phyloP scores from a whole-genome alignment of 2,113 vertebrate species.

The Leucopternis melanops region DNA sequence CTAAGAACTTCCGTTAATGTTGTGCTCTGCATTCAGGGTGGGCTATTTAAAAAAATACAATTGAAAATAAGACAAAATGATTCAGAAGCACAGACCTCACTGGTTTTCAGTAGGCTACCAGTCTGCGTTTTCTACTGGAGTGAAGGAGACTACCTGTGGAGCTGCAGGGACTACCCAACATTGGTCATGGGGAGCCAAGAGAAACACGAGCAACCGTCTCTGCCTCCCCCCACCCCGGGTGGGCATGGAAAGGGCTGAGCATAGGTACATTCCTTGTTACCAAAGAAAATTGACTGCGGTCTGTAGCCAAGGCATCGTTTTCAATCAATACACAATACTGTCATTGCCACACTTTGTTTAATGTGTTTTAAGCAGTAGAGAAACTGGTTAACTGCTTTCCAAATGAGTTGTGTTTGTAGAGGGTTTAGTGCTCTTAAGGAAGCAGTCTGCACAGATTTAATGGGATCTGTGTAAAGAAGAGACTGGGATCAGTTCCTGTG shows the following conservation, averaged over 20 bases:
- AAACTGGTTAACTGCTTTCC: not conserved
- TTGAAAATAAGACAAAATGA: not conserved
- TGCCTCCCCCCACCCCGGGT: rapidly evolving
- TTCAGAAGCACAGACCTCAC: not conserved
- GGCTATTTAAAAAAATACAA: not conserved
- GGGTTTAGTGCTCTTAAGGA: not conserved
- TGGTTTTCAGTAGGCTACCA: not conserved
- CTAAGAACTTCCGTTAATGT: not conserved
- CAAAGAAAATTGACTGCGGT: not conserved
- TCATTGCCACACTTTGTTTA: not conserved
- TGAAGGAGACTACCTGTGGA: not conserved
- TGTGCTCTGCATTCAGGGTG: not conserved
- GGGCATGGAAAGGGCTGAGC: not conserved
- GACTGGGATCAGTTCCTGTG: not conserved
- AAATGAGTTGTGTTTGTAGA: not conserved
- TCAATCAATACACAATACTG: not conserved
- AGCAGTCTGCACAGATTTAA: not conserved
- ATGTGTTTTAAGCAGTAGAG: not conserved
- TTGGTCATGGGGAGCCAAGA: not conserved
- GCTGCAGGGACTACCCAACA: not conserved
- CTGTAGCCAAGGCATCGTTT: not conserved
- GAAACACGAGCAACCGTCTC: not conserved
- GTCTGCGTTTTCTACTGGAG: not conserved
- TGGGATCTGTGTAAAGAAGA: not conserved
- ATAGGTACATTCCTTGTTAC: not conserved